Conservation (phyloP, 2,888 invertebrate genomes). For the Escarpia spicata region DNA sequence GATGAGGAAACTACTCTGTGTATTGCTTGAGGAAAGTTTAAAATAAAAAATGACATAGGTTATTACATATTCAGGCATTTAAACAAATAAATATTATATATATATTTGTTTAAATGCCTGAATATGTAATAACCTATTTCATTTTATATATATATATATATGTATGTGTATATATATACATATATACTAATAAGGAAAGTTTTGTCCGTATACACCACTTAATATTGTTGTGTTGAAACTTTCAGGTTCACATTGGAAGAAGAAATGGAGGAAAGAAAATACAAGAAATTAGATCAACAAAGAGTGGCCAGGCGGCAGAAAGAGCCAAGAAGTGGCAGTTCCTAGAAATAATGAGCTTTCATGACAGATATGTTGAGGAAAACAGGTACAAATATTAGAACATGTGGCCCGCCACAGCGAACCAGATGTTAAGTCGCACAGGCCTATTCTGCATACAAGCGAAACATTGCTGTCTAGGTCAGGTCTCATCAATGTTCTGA, state of each 20-base stretch:
- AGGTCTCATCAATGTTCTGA: not conserved
- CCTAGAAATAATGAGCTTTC: not conserved
- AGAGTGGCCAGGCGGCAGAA: not conserved
- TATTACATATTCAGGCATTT: not conserved
- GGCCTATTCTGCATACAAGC: too few relatives aligned
- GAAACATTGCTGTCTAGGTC: not conserved
- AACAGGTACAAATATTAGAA: not conserved
- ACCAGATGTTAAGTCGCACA: too few relatives aligned
- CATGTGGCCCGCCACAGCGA: too few relatives aligned
- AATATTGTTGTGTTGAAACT: too few relatives aligned
- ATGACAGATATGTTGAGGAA: slow-evolving; percentile 20
- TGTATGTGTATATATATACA: not conserved
- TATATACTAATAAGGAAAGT: not conserved
- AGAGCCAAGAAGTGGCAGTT: slow-evolving; percentile 8
- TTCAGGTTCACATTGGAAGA: slow-evolving; percentile 17
- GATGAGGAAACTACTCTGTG: not conserved
- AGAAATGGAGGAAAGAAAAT: slow-evolving; percentile 20
- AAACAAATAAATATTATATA: not conserved
- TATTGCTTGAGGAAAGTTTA: not conserved
- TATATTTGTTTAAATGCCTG: too few relatives aligned
- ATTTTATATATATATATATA: not conserved
- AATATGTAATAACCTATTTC: not conserved
- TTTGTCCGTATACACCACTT: too few relatives aligned
- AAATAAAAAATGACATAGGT: not conserved
- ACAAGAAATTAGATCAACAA: not conserved